Conservation (phyloP, 2,797 vertebrate genomes). For the Cetoscarus ocellatus region DNA sequence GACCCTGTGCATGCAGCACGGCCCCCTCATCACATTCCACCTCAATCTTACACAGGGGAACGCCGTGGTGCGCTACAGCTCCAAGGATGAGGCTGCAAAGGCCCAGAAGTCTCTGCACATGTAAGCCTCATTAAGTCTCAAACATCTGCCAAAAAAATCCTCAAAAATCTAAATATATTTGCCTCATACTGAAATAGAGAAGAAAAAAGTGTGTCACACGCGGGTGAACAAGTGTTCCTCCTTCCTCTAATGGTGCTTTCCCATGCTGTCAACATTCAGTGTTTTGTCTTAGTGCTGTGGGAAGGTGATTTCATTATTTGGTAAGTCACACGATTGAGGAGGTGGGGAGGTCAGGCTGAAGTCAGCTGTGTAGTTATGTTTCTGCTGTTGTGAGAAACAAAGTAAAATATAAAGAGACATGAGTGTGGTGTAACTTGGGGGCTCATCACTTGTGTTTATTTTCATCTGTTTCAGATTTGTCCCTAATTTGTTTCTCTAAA, state of each 20-base stretch:
- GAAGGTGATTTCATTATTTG: conserved; percentile 15
- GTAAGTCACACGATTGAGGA: conserved; percentile 36
- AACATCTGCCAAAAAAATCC: too few relatives aligned
- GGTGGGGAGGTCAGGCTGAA: conserved; percentile 19
- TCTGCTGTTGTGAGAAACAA: background rate
- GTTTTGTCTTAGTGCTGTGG: background rate
- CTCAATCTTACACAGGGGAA: conserved; percentile 99
- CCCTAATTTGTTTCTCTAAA: conserved; percentile 12
- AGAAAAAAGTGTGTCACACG: background rate
- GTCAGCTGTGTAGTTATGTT: conserved; percentile 30
- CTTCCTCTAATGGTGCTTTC: conserved; percentile 17
- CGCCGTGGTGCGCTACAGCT: conserved; percentile 98
- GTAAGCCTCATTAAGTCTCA: conserved; percentile 76
- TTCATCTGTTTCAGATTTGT: background rate
- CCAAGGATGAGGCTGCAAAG: conserved; percentile 97
- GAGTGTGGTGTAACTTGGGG: background rate
- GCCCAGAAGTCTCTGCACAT: conserved; percentile 99
- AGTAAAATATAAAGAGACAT: background rate
- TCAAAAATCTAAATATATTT: background rate
- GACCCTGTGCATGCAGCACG: conserved; percentile 97
- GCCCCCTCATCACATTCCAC: conserved; percentile 98
- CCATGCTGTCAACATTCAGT: background rate
- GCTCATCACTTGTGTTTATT: background rate
- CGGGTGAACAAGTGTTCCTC: background rate
- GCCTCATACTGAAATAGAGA: background rate